These are phyloP conservation scores for Acanthurus leucopareius DNA, from an alignment of 2,797 vertebrate species.

Conservation along the genomic window DNA sequence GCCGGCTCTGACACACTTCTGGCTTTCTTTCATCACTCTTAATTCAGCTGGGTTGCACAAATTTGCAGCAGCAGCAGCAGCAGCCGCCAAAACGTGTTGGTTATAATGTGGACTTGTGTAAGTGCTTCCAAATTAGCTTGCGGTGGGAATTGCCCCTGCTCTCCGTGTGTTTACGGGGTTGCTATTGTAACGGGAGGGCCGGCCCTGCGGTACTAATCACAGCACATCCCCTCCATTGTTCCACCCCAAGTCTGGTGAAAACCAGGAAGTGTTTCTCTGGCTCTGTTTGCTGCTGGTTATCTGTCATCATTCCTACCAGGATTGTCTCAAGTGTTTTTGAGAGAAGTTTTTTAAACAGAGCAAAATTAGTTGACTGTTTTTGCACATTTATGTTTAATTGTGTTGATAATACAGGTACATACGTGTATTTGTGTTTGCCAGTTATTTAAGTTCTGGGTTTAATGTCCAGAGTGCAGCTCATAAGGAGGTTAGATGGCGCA, in stretches of 20 bases:
- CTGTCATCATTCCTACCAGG: constrained; percentile 3
- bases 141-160: constrained; percentile 49
- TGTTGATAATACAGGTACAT: not conserved
- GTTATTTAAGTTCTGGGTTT: not conserved
- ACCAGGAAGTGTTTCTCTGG: constrained; percentile 59
- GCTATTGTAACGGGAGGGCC: constrained; percentile 65
- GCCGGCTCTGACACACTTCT: constrained; percentile 8
- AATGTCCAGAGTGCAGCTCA: not conserved
- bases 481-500: not conserved
- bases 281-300: constrained; percentile 24
- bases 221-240: constrained; percentile 73
- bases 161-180: constrained; percentile 67
- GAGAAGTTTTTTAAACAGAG: not conserved
- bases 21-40: constrained; percentile 45
- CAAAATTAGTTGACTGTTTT: not conserved
- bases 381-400: not conserved
- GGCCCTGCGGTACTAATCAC: constrained; percentile 49
- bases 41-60: constrained; percentile 28
- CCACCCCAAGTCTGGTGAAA: constrained; percentile 49
- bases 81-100: constrained; percentile 1
- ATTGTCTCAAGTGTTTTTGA: not conserved
- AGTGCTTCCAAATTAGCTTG: constrained; percentile 51
- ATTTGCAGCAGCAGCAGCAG: constrained; percentile 27
- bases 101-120: constrained; percentile 46
- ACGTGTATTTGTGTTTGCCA: not conserved